phyloP scores from a whole-genome alignment of 1,140 invertebrate genomes.

The Aporrectodea caliginosa region DNA sequence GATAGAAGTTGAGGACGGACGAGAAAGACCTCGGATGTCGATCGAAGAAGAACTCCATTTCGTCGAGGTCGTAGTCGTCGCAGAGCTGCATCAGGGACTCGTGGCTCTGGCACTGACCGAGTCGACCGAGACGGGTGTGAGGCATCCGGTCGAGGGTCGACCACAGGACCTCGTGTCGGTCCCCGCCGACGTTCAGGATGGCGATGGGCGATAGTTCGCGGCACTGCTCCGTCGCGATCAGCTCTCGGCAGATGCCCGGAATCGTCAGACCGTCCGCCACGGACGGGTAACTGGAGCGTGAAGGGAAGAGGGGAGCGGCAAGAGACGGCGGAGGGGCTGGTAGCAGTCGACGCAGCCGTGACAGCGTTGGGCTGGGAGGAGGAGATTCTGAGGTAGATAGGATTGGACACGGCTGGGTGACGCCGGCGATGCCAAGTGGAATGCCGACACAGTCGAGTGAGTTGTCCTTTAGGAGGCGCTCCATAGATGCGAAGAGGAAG shows the following conservation, averaged over 20 bases:
- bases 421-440: not conserved
- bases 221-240: no score
- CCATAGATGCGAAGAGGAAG: no score
- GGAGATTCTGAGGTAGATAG: no score
- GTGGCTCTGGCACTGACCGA: slow-evolving; percentile 90
- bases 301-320: no score
- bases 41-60: slow-evolving; percentile 99
- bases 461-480: not conserved
- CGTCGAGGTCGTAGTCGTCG: slow-evolving; percentile 91
- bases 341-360: no score
- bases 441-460: not conserved
- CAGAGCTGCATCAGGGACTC: slow-evolving; percentile 91
- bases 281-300: no score
- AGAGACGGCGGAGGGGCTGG: no score
- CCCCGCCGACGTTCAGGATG: slow-evolving; percentile 97
- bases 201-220: no score
- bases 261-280: no score
- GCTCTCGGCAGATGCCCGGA: no score
- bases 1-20: slow-evolving; percentile 96
- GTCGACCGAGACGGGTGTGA: slow-evolving; percentile 84
- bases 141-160: slow-evolving; percentile 89
- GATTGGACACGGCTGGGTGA: not conserved
- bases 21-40: slow-evolving; percentile 95
- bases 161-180: slow-evolving; percentile 94
- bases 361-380: no score